Conservation (phyloP, 2,113 vertebrate genomes). For the Hippoglossus stenolepis region DNA sequence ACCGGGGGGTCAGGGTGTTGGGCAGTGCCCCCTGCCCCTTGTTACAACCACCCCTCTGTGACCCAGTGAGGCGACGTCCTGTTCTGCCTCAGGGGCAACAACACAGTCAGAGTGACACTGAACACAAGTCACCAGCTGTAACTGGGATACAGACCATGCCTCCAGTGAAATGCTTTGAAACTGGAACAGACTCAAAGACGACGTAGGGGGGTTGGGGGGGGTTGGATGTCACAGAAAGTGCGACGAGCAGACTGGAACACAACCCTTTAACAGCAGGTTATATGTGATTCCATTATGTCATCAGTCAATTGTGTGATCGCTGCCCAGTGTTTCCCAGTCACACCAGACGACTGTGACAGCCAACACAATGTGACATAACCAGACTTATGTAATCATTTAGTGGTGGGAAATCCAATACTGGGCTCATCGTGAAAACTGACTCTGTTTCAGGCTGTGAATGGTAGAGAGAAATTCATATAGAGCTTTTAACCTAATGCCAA, state of each 20-base stretch:
- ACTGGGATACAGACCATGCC: slow-evolving; percentile 2
- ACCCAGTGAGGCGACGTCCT: slow-evolving; percentile 32
- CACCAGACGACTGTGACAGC: neutral
- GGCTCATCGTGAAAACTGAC: neutral
- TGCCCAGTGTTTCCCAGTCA: neutral
- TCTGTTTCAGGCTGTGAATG: neutral
- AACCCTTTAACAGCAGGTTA: neutral
- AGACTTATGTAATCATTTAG: slow-evolving; percentile 43
- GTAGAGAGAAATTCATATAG: too few relatives aligned
- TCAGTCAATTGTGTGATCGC: slow-evolving; percentile 55
- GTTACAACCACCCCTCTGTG: slow-evolving; percentile 32
- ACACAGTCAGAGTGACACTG: slow-evolving; percentile 35
- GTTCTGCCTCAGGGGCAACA: slow-evolving; percentile 27
- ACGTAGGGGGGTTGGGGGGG: neutral
- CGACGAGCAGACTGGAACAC: neutral
- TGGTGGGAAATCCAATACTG: neutral
- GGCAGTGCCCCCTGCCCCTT: slow-evolving; percentile 13
- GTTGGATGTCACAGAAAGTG: neutral
- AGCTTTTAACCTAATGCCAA: too few relatives aligned
- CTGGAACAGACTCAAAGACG: neutral
- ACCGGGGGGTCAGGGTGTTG: slow-evolving; percentile 18
- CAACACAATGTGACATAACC: slow-evolving; percentile 43
- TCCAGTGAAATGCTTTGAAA: slow-evolving; percentile 13
- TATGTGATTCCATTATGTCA: slow-evolving; percentile 46
- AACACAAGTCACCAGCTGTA: slow-evolving; percentile 10